Evolutionary conservation across 2,888 invertebrate species (phyloP), one percentile per base, ranked within the genome.

Genomic region (Trissonchulus sp.): DNA sequence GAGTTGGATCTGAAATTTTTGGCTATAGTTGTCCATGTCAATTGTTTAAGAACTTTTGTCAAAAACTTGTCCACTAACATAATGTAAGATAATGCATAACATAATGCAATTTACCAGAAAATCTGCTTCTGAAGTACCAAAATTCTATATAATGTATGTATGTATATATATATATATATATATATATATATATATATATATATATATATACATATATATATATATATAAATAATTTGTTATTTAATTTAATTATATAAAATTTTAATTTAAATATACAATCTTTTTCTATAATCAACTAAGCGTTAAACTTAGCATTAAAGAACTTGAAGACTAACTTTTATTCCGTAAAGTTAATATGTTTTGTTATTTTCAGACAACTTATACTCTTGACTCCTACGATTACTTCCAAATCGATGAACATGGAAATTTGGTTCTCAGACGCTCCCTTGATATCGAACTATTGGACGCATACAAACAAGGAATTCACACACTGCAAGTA

Each of bases 401-500:
- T 60, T 65, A 37, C 31, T 81, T 80, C 33, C 68, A 60, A 35
- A 78, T 83, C 37, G 76, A 79, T 71, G 68, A 73, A n/a, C 80
- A 80, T 75, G 82, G 82, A 3, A 74, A 77, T 0, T 60, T 83
- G 1, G 76, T 79, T 60, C 68, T 81, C 30, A 75, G 74, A n/a
- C 75, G 77, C 8, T 65, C 48, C 30, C 75, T 79, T 33, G 79
- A 80, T 71, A 72, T 79, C 1, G 79, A 80, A 31, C 63, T 63
- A 33, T 28, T 79, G 60, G 35, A 72, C 28, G 38, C 79, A 1
- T 78, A 81, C 76, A 48, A 48, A 48, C 48, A 48, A 48, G 48
- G 48, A 48, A 23, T 48, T 48, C 23, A 48, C 23, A 48, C 48
- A 48, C 23, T 48, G n/a, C n/a, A n/a, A n/a, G n/a, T n/a, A n/a